These are phyloP conservation scores for Falco concolor DNA, from an alignment of 2,797 vertebrate genomes.

Conservation along the genomic window DNA sequence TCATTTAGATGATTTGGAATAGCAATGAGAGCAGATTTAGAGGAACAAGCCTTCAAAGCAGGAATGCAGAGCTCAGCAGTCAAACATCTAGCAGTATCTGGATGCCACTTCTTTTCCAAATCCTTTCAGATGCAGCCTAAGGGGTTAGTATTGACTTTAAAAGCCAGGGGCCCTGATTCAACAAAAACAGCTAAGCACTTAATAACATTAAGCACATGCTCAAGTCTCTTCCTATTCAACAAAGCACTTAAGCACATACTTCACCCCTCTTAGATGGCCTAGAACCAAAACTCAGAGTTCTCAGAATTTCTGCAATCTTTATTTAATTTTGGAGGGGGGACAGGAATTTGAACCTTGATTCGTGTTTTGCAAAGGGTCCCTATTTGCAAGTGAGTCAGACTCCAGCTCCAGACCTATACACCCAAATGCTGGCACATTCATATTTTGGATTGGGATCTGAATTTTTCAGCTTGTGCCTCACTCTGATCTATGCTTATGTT, in stretches of 20 bases:
- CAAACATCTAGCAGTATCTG: conserved; percentile 20
- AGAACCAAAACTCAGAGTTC: background rate
- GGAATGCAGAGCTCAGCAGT: conserved; percentile 31
- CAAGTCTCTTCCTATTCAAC: conserved; percentile 49
- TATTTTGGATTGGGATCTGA: background rate
- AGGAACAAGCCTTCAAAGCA: conserved; percentile 17
- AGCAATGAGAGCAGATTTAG: background rate
- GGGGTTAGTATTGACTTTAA: conserved; percentile 39
- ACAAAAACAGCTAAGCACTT: conserved; percentile 54
- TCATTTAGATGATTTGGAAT: background rate
- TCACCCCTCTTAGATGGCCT: conserved; percentile 8
- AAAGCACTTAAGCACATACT: conserved; percentile 33
- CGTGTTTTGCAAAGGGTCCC: background rate
- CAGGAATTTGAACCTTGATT: conserved; percentile 6
- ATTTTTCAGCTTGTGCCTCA: background rate
- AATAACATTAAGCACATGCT: conserved; percentile 54
- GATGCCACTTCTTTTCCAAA: conserved; percentile 34
- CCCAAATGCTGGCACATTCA: background rate
- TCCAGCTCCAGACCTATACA: background rate
- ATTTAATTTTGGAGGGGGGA: background rate
- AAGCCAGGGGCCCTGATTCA: conserved; percentile 11
- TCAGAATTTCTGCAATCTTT: background rate
- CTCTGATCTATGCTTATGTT: background rate
- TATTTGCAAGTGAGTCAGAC: conserved; percentile 13
- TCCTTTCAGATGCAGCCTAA: conserved; percentile 39